Evolutionary conservation across 2,888 invertebrate genomes (phyloP), one percentile per base, ranked within the genome.

Genomic region (Microplitis deprimator): DNA sequence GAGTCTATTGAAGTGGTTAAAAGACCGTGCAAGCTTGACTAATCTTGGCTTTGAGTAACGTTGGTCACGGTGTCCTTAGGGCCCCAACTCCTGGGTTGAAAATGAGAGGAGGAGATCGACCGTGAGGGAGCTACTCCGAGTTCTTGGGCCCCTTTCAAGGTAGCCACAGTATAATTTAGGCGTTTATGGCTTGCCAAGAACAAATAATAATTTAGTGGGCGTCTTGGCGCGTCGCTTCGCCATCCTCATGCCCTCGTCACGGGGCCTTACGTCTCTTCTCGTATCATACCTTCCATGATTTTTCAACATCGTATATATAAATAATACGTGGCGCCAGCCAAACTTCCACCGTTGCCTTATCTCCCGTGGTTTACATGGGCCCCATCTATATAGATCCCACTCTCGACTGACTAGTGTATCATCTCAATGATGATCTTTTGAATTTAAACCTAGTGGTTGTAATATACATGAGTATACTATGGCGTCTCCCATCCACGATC

Each of bases 121-220:
- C 70, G 60, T 40, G 40, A 76, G 68, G 61, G 73, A 80, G 80
- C 81, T 79, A 50, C 50, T 50, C 50, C 13, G 50, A 13, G 50
- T 50, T 79, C 79, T 73, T 70, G 80, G 82, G 79, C 80, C 80
- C 76, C 79, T 77, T 82, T 83, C 83, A 83, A 78, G 83, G 86
- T 86, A 86, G 86, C 87, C 84, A 82, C 84, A 86, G 85, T 88
- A 88, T 88, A 88, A 89, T 89, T 89, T 88, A 86, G 85, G 85
- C 87, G 85, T 88, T 89, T 89, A 88, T 87, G 87, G 87, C 87
- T 87, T 85, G 87, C 87, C 87, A 84, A 87, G 87, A 87, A 88
- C 87, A 88, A 88, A 89, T 89, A 89, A 89, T 89, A 89, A 89
- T 89, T 89, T 89, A 89, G 89, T 89, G 88, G 89, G 89, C 89